Evolutionary conservation across 2,888 invertebrate species (phyloP), one percentile per base, ranked within the genome.

Genomic region (Drosophila anceps): DNA sequence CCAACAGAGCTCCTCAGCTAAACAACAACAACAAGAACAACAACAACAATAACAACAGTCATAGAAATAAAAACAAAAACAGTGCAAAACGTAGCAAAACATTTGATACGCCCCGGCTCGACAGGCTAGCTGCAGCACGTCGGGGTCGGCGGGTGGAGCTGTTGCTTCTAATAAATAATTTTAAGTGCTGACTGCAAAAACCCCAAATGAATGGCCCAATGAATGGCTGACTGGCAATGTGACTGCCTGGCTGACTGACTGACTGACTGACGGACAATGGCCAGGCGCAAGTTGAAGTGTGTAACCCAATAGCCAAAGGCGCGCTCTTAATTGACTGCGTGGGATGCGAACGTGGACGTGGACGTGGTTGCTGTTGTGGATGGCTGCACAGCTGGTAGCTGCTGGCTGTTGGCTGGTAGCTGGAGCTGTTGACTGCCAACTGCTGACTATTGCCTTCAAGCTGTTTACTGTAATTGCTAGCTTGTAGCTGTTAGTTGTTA

Each of bases 301-400:
- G 85, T 85, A 85, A 88, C 76, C 78, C 84, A 88, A 84, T 84
- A 86, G 88, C 84, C 76, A 65, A 76, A 78, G 75, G 84, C 88
- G 81, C 84, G 79, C 87, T 88, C 83, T 88, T 85, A 86, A 87
- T 89, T 86, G 85, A 74, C 84, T 86, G 89, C 85, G 89, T 85
- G 89, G 84, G 85, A 74, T 72, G 76, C 53, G 53, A 41, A 60
- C 55, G 57, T 70, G 33, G 41, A 55, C 41, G 41, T 53, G 27
- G 48, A 54, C 54, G 29, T 50, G 58, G 58, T 27, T 20, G 51
- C 35, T 33, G 51, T 24, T 63, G 58, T 31, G 61, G 63, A 39
- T 69, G 78, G 66, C 57, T 69, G 69, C 79, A 72, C 76, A 75
- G 69, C 64, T 75, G 69, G 55, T 60, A 48, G 73, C 64, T 59